Conservation (phyloP, 2,113 vertebrate genomes). For the Enhydra lutris region DNA sequence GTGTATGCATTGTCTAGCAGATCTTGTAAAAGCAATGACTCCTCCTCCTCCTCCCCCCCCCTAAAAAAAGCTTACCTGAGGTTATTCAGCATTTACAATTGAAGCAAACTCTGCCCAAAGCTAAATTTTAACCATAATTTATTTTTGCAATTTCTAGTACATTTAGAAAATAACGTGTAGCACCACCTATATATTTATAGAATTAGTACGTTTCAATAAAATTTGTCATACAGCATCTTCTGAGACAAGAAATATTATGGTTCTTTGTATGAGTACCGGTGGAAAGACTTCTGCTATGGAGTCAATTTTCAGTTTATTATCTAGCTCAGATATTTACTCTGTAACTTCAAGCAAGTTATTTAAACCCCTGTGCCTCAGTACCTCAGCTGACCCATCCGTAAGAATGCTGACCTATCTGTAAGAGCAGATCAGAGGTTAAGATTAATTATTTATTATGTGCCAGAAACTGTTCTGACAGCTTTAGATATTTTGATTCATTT, state of each 20-base stretch:
- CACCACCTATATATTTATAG: background rate
- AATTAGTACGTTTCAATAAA: background rate
- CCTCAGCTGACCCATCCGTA: background rate
- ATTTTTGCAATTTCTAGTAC: conserved; percentile 28
- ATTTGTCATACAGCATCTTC: background rate
- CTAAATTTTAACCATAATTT: background rate
- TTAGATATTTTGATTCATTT: conserved; percentile 9
- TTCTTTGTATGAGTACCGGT: background rate
- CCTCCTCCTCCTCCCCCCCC: background rate
- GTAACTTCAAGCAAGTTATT: background rate
- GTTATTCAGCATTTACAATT: background rate
- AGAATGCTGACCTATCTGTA: background rate
- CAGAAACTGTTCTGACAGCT: background rate
- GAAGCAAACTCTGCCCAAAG: background rate
- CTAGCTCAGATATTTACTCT: background rate
- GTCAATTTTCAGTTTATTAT: background rate
- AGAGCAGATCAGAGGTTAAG: background rate
- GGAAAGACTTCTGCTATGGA: background rate
- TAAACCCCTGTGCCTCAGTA: background rate
- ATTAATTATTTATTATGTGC: background rate
- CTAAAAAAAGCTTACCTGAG: background rate
- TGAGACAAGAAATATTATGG: background rate
- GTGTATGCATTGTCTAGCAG: background rate
- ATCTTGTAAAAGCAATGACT: background rate
- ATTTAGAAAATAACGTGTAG: background rate